Evolutionary conservation across 1,140 invertebrate genomes (phyloP), one percentile per base, ranked within the genome.

Genomic region (Pachyrhynchus sulphureomaculatus): DNA sequence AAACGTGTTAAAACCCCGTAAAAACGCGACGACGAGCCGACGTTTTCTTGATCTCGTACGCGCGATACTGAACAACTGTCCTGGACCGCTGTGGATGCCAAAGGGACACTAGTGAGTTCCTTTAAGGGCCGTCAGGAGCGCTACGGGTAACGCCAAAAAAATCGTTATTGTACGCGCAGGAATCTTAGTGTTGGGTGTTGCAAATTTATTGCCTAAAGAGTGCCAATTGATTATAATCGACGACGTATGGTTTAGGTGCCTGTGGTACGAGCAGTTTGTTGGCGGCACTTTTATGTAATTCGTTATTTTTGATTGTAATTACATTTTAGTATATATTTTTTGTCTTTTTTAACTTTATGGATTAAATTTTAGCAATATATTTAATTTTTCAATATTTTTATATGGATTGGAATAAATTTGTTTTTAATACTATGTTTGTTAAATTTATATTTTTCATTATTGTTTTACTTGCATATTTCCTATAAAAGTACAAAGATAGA

Each of bases 91-190:
- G 57, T 61, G 62, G 69, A 59, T 57, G 69, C 63, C 64, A 52
- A 63, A 67, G 56, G 64, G 68, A 71, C 67, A 71, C 67, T 71
- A 62, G 47, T 37, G 37, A 42, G 45, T 67, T 71, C 52, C 23
- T 18, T 4, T 12, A 57, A 26, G 20, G 4, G 45, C 58, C 68
- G 48, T 45, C 18, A 62, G 66, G 17, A 60, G 66, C 68, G 63
- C 66, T 33, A 42, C 13, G 0, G 26, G 39, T 17, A 23, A 34
- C 26, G 41, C 54, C 64, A 68, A 71, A 71, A 71, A 71, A 71
- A 71, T 71, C 69, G 68, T 71, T 71, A 71, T 66, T 65, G 55
- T 68, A 52, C 66, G 68, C 69, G 69, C 69, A 71, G 55, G 69
- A 64, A 60, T 65, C 54, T 56, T 71, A 48, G 44, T 55, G 41